Evolutionary conservation across 92 coral and sea anemone genomes (phyloP).

Genomic region (Zoanthus sociatus): DNA sequence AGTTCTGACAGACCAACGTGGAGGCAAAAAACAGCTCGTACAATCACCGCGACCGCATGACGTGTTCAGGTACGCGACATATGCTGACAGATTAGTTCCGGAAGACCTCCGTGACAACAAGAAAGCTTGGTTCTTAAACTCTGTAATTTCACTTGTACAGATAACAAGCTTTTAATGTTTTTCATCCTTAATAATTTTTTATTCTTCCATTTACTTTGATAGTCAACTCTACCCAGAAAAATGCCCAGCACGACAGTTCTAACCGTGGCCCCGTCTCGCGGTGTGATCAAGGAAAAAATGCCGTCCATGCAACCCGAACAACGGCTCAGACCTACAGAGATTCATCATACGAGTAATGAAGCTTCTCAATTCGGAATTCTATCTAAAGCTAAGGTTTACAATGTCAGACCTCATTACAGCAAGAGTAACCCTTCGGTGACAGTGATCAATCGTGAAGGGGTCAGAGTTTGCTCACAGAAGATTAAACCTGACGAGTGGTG

Average conservation of each 20-base stretch:
- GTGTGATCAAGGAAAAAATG: constrained; percentile 39
- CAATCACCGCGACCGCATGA: too few species aligned
- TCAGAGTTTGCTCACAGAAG: constrained; percentile 79
- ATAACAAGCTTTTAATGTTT: not conserved
- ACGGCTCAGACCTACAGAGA: constrained; percentile 34
- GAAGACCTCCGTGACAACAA: too few species aligned
- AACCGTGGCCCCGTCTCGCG: constrained; percentile 31
- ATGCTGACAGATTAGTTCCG: too few species aligned
- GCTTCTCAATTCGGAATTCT: constrained; percentile 48
- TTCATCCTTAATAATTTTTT: not conserved
- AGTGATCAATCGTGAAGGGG: constrained; percentile 40
- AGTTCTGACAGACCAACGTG: too few species aligned
- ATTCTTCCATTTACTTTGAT: not conserved
- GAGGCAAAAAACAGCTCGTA: too few species aligned
- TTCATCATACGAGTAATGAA: constrained; percentile 2
- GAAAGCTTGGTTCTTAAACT: too few species aligned
- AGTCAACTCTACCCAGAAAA: constrained; percentile 52
- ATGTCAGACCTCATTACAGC: constrained; percentile 68
- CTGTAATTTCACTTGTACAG: too few species aligned
- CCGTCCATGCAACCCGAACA: constrained; percentile 31
- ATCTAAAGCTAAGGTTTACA: constrained; percentile 63
- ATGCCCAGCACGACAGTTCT: constrained; percentile 36
- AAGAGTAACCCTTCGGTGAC: constrained; percentile 39
- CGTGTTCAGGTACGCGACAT: too few species aligned
- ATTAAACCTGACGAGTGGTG: constrained; percentile 93